Base-by-base conservation (phyloP, 2,888 invertebrate species). In the Catotricha subobsoleta region DNA sequence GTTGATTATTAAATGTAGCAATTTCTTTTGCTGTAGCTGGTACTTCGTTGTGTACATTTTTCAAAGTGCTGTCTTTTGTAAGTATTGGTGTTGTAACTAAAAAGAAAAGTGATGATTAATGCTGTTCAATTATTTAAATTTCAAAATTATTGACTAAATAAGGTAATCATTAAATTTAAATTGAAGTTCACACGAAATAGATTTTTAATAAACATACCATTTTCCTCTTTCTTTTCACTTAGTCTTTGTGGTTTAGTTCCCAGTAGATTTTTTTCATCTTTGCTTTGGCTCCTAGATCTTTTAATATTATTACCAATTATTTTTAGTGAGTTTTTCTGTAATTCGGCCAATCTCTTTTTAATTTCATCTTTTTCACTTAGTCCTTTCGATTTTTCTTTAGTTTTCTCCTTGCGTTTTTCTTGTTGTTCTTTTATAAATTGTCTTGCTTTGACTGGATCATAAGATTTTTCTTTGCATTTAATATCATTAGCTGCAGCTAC, bases 341-440 rank as follows among this genome's bases (percentile, higher is more conserved):
- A 50, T 41, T 66, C 62, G 40, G 62, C 54, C 16, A 70, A 50
- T 43, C 65, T 63, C 47, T 66, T 59, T 45, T 65, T 63, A 39
- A 62, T 61, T 41, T 64, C 53, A 41, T 67, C 62, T 21, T 54
- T 53, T 31, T 57, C 53, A 43, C 55, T 54, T 19, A 60, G 48
- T 35, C 64, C 58, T 19, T 51, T 48, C 30, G 48, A 47, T 28
- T 45, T 45, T 34, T 65, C 60, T 41, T 57, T 54, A 16, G 49
- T 48, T 44, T 59, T 54, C 40, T 59, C 55, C 31, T 57, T 53
- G 9, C 71, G 55, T 48, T 67, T 67, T 42, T 65, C 64, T 48
- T 61, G 66, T 52, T 73, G 70, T 47, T 66, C 67, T 47, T 64
- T 64, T 48, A 74, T 73, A 51, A 64, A 74, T 46, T 66, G 64